Evolutionary conservation across 2,797 vertebrate genomes (phyloP).

Genomic region (Orientallactaga sibirica): DNA sequence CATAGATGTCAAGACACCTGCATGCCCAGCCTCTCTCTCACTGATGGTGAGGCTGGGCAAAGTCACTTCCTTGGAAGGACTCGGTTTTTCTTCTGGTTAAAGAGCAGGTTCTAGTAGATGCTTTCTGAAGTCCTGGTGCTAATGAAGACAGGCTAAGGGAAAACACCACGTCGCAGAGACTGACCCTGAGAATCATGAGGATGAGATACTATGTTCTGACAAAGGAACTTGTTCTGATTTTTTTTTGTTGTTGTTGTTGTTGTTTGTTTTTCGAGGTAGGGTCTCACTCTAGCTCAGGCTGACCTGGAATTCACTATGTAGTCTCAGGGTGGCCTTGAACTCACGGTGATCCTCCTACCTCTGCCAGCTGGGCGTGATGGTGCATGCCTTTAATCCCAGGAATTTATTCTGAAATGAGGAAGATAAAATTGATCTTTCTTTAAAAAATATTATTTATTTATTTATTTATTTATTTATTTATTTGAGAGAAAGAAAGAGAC

Average conservation of each 20-base stretch:
- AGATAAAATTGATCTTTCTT: background rate
- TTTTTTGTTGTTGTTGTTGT: too few relatives aligned
- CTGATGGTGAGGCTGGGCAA: background rate
- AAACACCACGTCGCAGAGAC: background rate
- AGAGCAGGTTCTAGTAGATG: background rate
- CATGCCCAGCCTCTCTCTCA: background rate
- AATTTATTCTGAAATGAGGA: background rate
- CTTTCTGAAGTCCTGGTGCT: background rate
- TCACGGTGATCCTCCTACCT: too few relatives aligned
- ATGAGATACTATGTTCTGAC: background rate
- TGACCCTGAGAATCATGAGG: background rate
- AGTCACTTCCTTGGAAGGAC: background rate
- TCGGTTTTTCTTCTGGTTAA: background rate
- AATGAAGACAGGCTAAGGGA: background rate
- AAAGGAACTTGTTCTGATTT: background rate
- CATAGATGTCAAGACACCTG: background rate
- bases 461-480: too few relatives aligned
- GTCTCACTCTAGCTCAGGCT: too few relatives aligned
- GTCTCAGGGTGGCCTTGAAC: too few relatives aligned
- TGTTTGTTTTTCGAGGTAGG: too few relatives aligned
- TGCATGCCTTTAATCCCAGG: too few relatives aligned
- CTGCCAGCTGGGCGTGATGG: too few relatives aligned
- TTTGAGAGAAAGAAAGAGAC: too few relatives aligned
- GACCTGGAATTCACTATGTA: too few relatives aligned
- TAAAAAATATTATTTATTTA: too few relatives aligned